phyloP scores from a whole-genome alignment of 2,113 vertebrate species.

The Axis porcinus region DNA sequence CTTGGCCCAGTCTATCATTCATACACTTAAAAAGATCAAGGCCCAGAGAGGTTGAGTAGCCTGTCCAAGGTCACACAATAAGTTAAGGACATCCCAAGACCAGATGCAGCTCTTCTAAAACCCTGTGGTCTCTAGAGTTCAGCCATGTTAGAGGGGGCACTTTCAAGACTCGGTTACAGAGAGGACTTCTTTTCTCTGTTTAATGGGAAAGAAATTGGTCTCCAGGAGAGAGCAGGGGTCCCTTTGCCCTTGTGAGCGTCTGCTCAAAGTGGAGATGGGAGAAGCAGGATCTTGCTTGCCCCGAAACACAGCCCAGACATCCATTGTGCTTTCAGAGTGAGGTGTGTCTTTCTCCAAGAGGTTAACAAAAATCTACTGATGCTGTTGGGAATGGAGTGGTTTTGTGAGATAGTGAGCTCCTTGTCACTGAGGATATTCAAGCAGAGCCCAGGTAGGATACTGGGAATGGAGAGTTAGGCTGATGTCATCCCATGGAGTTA shows the following conservation, averaged over 20 bases:
- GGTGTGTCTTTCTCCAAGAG: neutral
- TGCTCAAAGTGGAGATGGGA: neutral
- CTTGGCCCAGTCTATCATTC: neutral
- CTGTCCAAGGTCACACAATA: neutral
- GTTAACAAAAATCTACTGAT: neutral
- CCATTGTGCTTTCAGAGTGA: neutral
- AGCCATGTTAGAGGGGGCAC: neutral
- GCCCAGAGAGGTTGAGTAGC: neutral
- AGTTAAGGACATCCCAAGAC: neutral
- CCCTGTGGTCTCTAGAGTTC: rapidly evolving
- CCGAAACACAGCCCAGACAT: neutral
- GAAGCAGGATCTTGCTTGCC: neutral
- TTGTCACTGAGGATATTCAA: neutral
- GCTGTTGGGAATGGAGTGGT: neutral
- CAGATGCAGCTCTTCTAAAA: neutral
- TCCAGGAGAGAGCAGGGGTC: neutral
- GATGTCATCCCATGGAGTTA: neutral
- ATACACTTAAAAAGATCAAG: neutral
- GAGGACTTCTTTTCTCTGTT: neutral
- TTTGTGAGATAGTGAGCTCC: neutral
- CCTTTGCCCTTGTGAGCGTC: neutral
- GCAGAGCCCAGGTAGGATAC: neutral
- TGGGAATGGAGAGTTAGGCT: neutral
- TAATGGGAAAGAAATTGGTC: neutral
- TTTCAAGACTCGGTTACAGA: neutral